A percentile compares a stretch with the other conserved stretches of the same genome.
Conservation (phyloP, 2,113 vertebrate species). For the Caranx melampygus region DNA sequence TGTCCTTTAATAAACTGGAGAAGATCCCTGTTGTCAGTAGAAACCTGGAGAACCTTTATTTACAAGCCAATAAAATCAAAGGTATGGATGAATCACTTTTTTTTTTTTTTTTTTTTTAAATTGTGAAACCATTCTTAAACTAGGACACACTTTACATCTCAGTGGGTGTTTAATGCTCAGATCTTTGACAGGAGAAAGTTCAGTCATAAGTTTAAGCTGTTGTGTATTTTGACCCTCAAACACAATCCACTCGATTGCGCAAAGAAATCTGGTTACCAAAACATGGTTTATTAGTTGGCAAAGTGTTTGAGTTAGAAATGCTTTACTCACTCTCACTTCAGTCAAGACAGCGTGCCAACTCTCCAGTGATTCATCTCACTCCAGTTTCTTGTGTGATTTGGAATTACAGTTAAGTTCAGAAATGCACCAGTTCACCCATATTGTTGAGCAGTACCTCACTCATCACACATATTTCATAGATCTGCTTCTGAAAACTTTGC, state of each 20-base stretch:
- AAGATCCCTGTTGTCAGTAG: constrained; percentile 91
- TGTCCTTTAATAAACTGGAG: constrained; percentile 94
- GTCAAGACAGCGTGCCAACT: neutral
- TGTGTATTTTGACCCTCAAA: neutral
- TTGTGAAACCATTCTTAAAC: neutral
- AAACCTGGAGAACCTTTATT: constrained; percentile 94
- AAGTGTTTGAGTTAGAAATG: neutral
- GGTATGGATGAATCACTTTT: constrained; percentile 79
- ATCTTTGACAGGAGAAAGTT: neutral
- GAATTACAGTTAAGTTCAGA: neutral
- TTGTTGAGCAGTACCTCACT: no score
- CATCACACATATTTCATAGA: neutral
- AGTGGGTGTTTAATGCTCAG: neutral
- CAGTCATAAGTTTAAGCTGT: neutral
- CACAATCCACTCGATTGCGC: no score
- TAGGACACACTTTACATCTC: neutral
- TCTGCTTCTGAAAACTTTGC: neutral
- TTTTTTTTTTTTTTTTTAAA: neutral
- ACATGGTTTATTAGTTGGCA: neutral
- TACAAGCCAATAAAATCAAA: constrained; percentile 95
- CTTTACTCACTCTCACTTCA: neutral
- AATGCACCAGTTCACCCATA: neutral
- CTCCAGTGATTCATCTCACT: neutral
- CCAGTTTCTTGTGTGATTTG: constrained; percentile 1
- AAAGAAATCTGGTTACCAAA: neutral